Percentiles rank a stretch among this genome's conserved stretches.
These are phyloP conservation scores for Montipora efflorescens DNA, from an alignment of 64 coral and sea anemone species.

Conservation along the genomic window DNA sequence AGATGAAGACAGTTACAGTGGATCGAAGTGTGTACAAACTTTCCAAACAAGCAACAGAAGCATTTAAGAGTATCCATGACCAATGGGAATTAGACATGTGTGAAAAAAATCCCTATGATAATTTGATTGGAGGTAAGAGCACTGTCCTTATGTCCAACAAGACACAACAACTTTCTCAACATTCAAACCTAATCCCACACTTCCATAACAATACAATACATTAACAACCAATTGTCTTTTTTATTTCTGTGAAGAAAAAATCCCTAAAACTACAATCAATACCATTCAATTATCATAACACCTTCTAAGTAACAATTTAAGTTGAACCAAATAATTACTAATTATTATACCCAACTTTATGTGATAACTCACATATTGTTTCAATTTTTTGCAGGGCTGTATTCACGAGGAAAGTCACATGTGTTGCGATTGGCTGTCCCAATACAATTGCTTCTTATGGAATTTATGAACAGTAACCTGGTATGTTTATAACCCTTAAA, in stretches of 20 bases:
- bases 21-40: constrained; percentile 19
- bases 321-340: not conserved
- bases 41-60: not conserved
- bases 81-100: constrained; percentile 61
- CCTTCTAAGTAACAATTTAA: not conserved
- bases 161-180: not conserved
- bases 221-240: not conserved
- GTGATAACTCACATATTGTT: not conserved
- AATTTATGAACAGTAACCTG: not conserved
- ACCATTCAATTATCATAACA: not conserved
- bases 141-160: not conserved
- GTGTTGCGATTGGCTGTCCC: not conserved
- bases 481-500: not conserved
- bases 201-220: not conserved
- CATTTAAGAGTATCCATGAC: constrained; percentile 62
- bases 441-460: not conserved
- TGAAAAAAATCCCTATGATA: constrained; percentile 56
- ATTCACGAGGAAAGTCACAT: constrained; percentile 38
- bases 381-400: not conserved
- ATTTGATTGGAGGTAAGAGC: constrained; percentile 48
- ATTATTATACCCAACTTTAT: not conserved
- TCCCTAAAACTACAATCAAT: not conserved
- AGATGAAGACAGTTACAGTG: not conserved
- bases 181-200: not conserved
- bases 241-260: not conserved